Evolutionary conservation across 2,797 vertebrate genomes (phyloP).

Genomic region (Gorsachius magnificus): DNA sequence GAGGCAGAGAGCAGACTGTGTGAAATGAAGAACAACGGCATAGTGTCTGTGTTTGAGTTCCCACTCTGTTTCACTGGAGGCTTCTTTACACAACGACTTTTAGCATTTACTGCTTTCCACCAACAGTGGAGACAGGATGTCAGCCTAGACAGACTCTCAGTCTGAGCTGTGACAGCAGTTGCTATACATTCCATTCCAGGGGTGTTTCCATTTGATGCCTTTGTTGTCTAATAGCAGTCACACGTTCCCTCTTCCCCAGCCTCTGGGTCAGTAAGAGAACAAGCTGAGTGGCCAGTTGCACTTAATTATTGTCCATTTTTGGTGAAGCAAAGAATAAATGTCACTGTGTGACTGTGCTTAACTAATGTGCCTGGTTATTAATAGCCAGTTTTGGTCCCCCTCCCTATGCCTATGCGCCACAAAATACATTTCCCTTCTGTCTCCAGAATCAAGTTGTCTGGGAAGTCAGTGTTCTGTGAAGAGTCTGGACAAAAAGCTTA

Average conservation of each 20-base stretch:
- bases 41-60: neutral
- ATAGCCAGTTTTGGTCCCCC: neutral
- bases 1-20: neutral
- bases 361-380: conserved; percentile 1
- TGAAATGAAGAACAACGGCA: neutral
- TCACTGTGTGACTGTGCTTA: neutral
- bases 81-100: neutral
- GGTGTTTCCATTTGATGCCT: neutral
- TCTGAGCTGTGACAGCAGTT: neutral
- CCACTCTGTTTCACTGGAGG: neutral
- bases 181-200: neutral
- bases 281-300: neutral
- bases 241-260: neutral
- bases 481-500: conserved; percentile 31
- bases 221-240: neutral
- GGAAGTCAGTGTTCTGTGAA: conserved; percentile 2
- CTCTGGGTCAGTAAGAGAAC: neutral
- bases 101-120: neutral
- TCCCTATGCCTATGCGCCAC: neutral
- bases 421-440: conserved; percentile 14
- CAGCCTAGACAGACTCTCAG: neutral
- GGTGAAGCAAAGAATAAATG: neutral
- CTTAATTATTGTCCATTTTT: conserved; percentile 12
- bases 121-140: neutral
- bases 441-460: neutral